Conservation (phyloP, 2,113 vertebrate genomes). For the Galeopterus variegatus region DNA sequence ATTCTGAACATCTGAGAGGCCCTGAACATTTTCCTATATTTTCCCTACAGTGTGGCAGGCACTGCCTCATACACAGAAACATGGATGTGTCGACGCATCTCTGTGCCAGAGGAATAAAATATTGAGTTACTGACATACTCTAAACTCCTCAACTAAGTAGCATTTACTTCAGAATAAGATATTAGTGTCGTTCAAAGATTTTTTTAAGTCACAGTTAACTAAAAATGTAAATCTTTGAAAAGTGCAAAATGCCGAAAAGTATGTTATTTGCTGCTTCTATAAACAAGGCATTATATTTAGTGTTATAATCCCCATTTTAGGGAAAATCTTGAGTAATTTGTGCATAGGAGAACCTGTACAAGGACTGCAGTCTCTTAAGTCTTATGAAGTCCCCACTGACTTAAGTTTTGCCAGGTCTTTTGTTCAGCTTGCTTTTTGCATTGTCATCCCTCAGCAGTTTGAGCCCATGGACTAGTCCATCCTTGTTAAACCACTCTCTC, state of each 20-base stretch:
- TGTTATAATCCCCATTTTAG: not conserved
- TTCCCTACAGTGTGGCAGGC: too few relatives aligned
- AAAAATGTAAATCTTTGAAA: slow-evolving; percentile 1
- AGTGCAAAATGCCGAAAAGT: not conserved
- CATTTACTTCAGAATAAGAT: not conserved
- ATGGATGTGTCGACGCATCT: not conserved
- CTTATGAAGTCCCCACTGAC: not conserved
- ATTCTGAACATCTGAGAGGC: too few relatives aligned
- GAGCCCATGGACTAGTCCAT: not conserved
- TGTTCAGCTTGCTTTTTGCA: not conserved
- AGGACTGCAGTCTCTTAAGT: not conserved
- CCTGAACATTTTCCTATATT: too few relatives aligned
- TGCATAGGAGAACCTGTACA: not conserved
- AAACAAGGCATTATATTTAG: not conserved
- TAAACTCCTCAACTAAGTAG: not conserved
- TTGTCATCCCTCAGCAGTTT: not conserved
- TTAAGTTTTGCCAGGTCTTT: not conserved
- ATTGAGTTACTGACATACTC: not conserved
- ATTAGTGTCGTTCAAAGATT: not conserved
- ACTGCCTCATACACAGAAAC: too few relatives aligned
- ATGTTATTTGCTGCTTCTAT: not conserved
- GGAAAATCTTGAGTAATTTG: not conserved
- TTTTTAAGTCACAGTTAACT: not conserved
- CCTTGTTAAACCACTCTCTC: not conserved
- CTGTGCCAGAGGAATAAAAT: not conserved